A percentile compares a stretch with the other conserved stretches of the same genome.
These are phyloP conservation scores for Aulostomus chinensis DNA, from an alignment of 2,797 vertebrate species.

Conservation along the genomic window DNA sequence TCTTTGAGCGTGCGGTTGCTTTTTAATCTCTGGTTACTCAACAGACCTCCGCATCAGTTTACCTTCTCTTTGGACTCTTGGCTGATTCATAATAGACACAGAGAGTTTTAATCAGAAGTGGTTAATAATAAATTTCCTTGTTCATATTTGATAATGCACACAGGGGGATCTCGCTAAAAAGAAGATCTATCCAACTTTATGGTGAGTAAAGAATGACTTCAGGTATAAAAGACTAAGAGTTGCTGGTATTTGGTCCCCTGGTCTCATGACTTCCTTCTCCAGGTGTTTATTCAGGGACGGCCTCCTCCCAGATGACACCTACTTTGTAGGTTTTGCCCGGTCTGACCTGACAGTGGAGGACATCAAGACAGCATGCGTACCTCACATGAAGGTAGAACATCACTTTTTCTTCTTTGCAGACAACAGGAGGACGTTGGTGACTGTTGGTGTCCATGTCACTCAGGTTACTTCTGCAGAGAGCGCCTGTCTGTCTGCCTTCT, in stretches of 20 bases:
- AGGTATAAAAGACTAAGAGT: not conserved
- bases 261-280: slow-evolving; percentile 1
- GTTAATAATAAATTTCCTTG: not conserved
- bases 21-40: slow-evolving; percentile 4
- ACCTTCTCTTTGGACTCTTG: slow-evolving; percentile 46
- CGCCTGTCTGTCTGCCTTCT: slow-evolving; percentile 79
- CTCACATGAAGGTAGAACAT: slow-evolving; percentile 84
- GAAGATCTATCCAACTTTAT: slow-evolving; percentile 90
- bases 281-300: slow-evolving; percentile 92
- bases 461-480: slow-evolving; percentile 79
- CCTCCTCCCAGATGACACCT: slow-evolving; percentile 85
- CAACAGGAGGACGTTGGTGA: too few species aligned
- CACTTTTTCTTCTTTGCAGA: too few species aligned
- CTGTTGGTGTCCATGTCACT: too few species aligned
- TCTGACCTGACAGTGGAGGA: slow-evolving; percentile 84
- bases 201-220: slow-evolving; percentile 68
- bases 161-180: slow-evolving; percentile 89
- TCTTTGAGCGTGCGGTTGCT: not conserved
- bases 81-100: not conserved
- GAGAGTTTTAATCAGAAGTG: not conserved
- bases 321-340: slow-evolving; percentile 88
- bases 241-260: slow-evolving; percentile 2
- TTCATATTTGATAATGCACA: slow-evolving; percentile 7
- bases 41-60: not conserved
- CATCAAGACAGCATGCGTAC: slow-evolving; percentile 83